Base-by-base conservation (phyloP, 2,888 invertebrate species). In the Nebria brevicollis region DNA sequence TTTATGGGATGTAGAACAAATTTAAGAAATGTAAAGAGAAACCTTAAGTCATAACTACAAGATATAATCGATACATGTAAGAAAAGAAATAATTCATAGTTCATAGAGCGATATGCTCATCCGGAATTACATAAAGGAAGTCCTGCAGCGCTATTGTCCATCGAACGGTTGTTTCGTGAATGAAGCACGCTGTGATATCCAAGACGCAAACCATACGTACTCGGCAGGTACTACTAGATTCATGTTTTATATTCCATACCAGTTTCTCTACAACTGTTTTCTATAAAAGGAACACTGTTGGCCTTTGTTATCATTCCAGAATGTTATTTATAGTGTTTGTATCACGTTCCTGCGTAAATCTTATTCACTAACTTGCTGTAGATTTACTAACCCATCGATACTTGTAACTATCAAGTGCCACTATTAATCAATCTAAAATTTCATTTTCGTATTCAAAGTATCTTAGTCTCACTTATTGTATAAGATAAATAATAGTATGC, bases 211-310 rank as follows among this genome's bases (percentile, higher is more conserved):
- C 54, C 54, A 54, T 54, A 54, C 54, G 54, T 54, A 54, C 54
- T 54, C 54, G 54, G 54, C 54, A 54, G 54, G 54, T 54, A 54
- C 54, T 54, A 54, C 54, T 34, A 70, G 26, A 70, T 70, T 34
- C 70, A 26, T 70, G 70, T 34, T 11, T n/a, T 70, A 11, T 70
- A 70, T 70, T 54, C 70, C 10, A 25, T 70, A 70, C 70, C 25
- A 26, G 70, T 70, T 70, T 70, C 11, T 34, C 77, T 77, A 77
- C 77, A 78, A 78, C 78, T 78, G 78, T 78, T 78, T 54, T 78
- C 73, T 78, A 78, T 78, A 78, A 78, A 78, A 78, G 73, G 78
- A 78, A 78, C 78, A 78, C 66, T 42, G 66, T 66, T 73, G 65
- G 64, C 66, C 78, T 72, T 78, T 65, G 78, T 78, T 78, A 78